phyloP scores from a whole-genome alignment of 2,797 vertebrate species.

The Okamejei kenojei region DNA sequence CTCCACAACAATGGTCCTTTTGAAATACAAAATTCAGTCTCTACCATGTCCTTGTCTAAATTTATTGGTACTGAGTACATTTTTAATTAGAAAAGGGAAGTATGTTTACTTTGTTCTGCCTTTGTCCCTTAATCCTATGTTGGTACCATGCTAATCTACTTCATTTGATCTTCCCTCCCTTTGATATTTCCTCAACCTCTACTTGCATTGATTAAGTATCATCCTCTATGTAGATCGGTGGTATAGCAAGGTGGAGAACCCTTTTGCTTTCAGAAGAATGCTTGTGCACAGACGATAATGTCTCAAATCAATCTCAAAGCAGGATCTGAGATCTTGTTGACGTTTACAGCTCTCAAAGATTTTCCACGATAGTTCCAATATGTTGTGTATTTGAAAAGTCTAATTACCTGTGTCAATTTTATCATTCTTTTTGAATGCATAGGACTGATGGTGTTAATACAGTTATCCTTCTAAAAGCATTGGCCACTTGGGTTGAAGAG shows the following conservation, averaged over 20 bases:
- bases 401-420: no score
- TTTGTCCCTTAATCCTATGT: neutral
- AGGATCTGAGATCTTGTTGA: no score
- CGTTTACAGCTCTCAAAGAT: no score
- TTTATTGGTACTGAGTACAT: neutral
- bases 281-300: neutral
- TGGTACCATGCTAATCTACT: neutral
- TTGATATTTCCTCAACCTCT: neutral
- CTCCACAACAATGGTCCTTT: neutral
- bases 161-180: neutral
- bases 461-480: no score
- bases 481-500: no score
- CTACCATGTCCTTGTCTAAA: neutral
- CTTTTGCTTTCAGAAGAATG: neutral
- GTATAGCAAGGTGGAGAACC: neutral
- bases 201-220: neutral
- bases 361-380: no score
- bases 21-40: neutral
- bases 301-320: no score
- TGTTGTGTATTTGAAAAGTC: no score
- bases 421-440: no score
- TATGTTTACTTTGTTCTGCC: neutral
- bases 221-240: neutral
- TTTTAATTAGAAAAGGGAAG: neutral
- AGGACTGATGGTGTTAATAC: no score